Evolutionary conservation across 2,113 vertebrate species (phyloP), one percentile per base, ranked within the genome.

Genomic region (Elaphurus davidianus): DNA sequence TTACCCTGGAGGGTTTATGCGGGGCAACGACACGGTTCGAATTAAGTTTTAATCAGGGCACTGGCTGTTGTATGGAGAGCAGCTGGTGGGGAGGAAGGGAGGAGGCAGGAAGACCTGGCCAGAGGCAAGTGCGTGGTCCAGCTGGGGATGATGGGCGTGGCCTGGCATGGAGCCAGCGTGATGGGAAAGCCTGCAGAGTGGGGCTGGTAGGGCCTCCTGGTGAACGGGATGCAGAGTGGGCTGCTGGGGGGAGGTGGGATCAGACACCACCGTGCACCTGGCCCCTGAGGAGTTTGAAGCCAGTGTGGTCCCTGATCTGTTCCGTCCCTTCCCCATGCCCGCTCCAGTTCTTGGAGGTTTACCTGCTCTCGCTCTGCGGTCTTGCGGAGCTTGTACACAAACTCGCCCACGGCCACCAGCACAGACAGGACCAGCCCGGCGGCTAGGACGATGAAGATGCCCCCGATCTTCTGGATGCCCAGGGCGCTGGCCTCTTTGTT

Each of bases 361-460:
- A 99, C 99, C 99, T 99, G 99, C 97, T 99, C 99, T 0, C 99
- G 99, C 97, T 99, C 99, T 0, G 99, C 99, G 0, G 99, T 99
- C 96, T 99, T 99, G 94, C 99, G 99, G 64, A 99, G 99, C 96
- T 99, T 99, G 99, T 99, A 99, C 98, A 99, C 98, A 96, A 99
- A 99, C 99, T 99, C 99, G 91, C 99, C 99, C 95, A 99, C 99
- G 17, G 99, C 99, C 98, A 99, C 99, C 3, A 99, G 99, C 95
- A 99, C 99, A 0, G 99, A 99, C 4, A 99, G 99, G 98, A 99
- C 99, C 90, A 99, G 98, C 25, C 99, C 99, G 0, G 99, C 99
- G 0, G 99, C 99, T 98, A 99, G 97, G 62, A 99, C 99, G 6
- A 99, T 99, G 99, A 99, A 99, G 98, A 99, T 99, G 71, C 99